These are phyloP conservation scores for Chunga burmeisteri DNA, from an alignment of 2,113 vertebrate genomes.

Conservation along the genomic window DNA sequence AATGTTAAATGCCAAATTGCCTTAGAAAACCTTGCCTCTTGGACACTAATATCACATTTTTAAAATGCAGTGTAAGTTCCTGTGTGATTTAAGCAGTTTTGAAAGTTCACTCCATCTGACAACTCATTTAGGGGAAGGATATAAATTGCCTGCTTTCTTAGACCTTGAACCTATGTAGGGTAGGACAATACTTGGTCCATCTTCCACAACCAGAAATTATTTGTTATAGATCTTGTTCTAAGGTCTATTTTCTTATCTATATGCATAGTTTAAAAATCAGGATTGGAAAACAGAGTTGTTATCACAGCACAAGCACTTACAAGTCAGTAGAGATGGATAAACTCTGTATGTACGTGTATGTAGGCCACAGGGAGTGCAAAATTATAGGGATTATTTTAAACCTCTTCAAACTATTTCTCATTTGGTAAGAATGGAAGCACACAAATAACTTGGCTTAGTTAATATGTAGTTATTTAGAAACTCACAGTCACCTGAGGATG, in stretches of 20 bases:
- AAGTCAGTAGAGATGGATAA: background rate
- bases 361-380: background rate
- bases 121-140: background rate
- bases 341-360: background rate
- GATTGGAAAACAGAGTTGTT: background rate
- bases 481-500: background rate
- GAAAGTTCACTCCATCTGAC: background rate
- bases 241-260: background rate
- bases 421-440: background rate
- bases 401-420: background rate
- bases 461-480: background rate
- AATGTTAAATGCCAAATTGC: background rate
- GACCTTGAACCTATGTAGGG: background rate
- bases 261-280: background rate
- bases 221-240: background rate
- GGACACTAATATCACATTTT: background rate
- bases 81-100: background rate
- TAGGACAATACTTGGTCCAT: background rate
- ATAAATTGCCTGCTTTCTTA: background rate
- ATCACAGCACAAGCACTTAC: background rate
- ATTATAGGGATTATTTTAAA: background rate
- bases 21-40: background rate
- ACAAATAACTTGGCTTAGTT: background rate
- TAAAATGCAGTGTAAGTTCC: background rate
- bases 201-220: background rate